Conservation (phyloP, 2,888 invertebrate genomes). For the Cordilura impudica region DNA sequence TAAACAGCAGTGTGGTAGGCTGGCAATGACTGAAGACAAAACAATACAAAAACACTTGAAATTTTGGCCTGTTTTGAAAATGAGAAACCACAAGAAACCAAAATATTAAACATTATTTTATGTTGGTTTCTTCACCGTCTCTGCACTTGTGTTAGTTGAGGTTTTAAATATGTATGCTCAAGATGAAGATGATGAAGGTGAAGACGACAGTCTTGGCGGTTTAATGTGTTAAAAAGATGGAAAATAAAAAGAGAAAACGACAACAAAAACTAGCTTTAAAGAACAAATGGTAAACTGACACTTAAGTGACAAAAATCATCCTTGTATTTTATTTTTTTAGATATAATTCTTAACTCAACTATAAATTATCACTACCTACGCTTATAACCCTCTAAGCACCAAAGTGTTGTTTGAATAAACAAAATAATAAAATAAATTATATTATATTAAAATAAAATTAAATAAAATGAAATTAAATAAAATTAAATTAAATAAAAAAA, state of each 20-base stretch:
- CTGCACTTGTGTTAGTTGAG: conserved; percentile 43
- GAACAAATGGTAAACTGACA: conserved; percentile 7
- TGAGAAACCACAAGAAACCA: conserved; percentile 21
- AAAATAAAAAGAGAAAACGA: not conserved
- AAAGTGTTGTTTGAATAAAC: too few species aligned
- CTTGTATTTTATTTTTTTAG: conserved; percentile 10
- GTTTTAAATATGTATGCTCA: conserved; percentile 25
- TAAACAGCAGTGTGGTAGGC: conserved; percentile 25
- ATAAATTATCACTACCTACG: conserved; percentile 29
- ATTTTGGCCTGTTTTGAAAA: conserved; percentile 29
- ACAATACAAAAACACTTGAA: conserved; percentile 26
- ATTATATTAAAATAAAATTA: too few species aligned
- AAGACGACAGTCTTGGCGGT: conserved; percentile 19
- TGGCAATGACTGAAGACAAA: not conserved
- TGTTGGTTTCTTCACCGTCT: too few species aligned
- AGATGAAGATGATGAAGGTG: conserved; percentile 8
- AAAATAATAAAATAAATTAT: too few species aligned
- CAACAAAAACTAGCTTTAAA: not conserved
- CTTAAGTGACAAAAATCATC: conserved; percentile 24
- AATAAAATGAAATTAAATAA: too few species aligned
- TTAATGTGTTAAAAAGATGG: conserved; percentile 40
- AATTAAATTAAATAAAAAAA: too few species aligned
- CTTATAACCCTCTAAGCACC: too few species aligned
- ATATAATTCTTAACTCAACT: conserved; percentile 20
- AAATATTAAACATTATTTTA: conserved; percentile 35